phyloP scores from a whole-genome alignment of 2,113 vertebrate genomes.

The Sceloporus undulatus region DNA sequence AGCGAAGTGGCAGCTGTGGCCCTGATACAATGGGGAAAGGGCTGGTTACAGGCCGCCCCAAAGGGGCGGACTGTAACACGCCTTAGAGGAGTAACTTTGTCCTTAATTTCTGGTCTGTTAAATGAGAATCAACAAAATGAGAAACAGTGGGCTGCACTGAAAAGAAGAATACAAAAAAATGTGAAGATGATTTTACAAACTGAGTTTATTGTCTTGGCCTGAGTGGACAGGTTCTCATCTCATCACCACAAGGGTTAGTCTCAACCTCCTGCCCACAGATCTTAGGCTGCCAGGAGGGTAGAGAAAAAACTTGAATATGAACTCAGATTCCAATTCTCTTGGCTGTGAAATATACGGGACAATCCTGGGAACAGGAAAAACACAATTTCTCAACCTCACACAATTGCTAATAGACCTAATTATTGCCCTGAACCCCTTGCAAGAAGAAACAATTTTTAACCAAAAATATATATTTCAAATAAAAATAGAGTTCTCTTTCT shows the following conservation, averaged over 20 bases:
- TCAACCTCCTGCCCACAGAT: too few species aligned
- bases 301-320: not conserved
- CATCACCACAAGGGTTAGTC: too few species aligned
- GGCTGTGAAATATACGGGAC: not conserved
- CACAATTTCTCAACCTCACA: too few species aligned
- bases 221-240: too few species aligned
- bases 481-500: conserved; percentile 1
- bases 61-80: too few species aligned
- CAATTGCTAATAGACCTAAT: not conserved
- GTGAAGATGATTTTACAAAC: too few species aligned
- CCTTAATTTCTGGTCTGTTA: not conserved
- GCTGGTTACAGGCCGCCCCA: too few species aligned
- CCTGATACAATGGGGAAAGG: too few species aligned
- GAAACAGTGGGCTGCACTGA: not conserved
- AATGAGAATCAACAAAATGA: not conserved
- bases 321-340: not conserved
- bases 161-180: not conserved
- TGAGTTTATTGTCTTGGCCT: too few species aligned
- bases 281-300: too few species aligned
- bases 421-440: not conserved
- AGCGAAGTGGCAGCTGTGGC: too few species aligned
- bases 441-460: not conserved
- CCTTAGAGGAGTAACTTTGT: not conserved
- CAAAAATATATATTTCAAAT: not conserved
- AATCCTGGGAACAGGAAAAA: not conserved